A percentile compares a stretch with the other conserved stretches of the same genome.
phyloP scores from a whole-genome alignment of 2,888 invertebrate genomes.

The Philopedon plagiatum region DNA sequence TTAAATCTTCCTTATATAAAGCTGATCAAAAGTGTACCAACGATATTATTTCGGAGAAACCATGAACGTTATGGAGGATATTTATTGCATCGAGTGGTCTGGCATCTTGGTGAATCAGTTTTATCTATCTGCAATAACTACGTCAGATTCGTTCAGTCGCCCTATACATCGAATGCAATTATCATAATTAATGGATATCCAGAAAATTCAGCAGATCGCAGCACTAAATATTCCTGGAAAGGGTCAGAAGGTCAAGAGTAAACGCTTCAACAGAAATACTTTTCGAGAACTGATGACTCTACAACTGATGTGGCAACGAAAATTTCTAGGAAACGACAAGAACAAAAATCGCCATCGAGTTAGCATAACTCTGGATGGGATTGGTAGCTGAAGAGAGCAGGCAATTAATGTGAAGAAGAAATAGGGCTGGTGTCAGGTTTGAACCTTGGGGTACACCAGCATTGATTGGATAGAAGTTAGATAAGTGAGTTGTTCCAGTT shows the following conservation, averaged over 20 bases:
- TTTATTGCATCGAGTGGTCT: constrained; percentile 53
- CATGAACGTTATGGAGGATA: constrained; percentile 53
- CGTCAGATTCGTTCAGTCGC: constrained; percentile 47
- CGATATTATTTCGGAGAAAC: constrained; percentile 43
- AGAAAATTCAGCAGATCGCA: constrained; percentile 47
- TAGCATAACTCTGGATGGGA: too few relatives aligned
- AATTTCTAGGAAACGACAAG: constrained; percentile 50
- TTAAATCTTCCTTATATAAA: constrained; percentile 52
- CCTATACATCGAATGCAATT: constrained; percentile 46
- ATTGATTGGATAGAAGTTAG: too few relatives aligned
- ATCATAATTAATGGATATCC: constrained; percentile 54
- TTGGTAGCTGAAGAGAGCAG: too few relatives aligned
- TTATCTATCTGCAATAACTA: constrained; percentile 52
- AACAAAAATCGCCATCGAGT: constrained; percentile 54
- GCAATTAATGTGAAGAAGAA: too few relatives aligned
- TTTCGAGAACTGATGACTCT: constrained; percentile 31
- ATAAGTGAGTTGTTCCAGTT: too few relatives aligned
- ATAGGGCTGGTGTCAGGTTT: too few relatives aligned
- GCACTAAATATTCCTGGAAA: constrained; percentile 56
- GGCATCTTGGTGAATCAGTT: constrained; percentile 51
- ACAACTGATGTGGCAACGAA: constrained; percentile 52
- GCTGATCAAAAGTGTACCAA: constrained; percentile 32
- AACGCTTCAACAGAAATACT: constrained; percentile 52
- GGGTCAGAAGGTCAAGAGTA: constrained; percentile 54
- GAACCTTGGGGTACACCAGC: too few relatives aligned